Conservation (phyloP, 2,113 vertebrate species). For the Galeopterus variegatus region DNA sequence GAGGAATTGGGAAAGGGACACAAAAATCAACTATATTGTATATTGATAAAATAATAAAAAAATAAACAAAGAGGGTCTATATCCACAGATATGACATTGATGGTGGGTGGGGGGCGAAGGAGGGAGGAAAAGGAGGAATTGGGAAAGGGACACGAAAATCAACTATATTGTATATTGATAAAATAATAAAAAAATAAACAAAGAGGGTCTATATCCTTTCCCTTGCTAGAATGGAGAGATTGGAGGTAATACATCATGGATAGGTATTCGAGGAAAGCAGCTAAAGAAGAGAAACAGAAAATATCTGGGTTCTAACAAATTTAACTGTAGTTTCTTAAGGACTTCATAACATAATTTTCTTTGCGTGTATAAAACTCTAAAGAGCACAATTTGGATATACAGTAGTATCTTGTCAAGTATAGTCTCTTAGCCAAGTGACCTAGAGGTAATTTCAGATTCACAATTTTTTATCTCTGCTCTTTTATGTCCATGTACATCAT, state of each 20-base stretch:
- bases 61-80: not conserved
- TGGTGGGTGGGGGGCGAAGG: no score
- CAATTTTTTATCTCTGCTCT: not conserved
- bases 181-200: no score
- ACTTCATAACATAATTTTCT: not conserved
- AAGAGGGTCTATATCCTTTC: not conserved
- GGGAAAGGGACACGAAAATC: no score
- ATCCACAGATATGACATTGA: not conserved
- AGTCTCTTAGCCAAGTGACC: constrained; percentile 7
- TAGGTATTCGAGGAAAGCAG: not conserved
- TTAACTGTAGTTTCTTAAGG: constrained; percentile 24
- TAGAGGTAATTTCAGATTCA: constrained; percentile 34
- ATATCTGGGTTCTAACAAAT: not conserved
- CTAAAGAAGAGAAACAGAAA: not conserved
- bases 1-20: no score
- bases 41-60: no score
- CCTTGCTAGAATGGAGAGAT: not conserved
- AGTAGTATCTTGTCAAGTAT: constrained; percentile 15
- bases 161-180: no score
- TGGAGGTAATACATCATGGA: not conserved
- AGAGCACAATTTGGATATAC: constrained; percentile 1
- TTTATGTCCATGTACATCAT: not conserved
- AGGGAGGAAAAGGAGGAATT: no score
- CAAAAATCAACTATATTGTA: no score
- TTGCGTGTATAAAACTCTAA: not conserved